phyloP scores from a whole-genome alignment of 2,888 invertebrate genomes.

The Apomyelois bistriatella region DNA sequence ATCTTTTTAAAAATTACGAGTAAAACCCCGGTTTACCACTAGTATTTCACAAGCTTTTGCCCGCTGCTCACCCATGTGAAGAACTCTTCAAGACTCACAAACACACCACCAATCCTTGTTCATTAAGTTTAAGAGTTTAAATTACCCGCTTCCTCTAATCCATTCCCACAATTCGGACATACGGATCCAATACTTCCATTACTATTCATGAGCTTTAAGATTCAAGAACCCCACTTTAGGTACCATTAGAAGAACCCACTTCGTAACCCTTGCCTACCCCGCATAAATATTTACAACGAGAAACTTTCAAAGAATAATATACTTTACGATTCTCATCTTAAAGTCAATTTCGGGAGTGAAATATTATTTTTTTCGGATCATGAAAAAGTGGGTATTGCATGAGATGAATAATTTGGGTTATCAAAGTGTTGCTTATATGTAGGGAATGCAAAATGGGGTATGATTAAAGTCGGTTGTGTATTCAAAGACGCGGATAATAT shows the following conservation, averaged over 20 bases:
- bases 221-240: conserved; percentile 35
- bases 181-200: conserved; percentile 26
- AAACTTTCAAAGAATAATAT: conserved; percentile 42
- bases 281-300: conserved; percentile 50
- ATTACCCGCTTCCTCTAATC: neutral
- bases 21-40: too few species aligned
- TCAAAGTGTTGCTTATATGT: conserved; percentile 7
- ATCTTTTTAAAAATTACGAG: too few species aligned
- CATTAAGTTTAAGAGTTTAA: neutral
- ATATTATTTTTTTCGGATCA: conserved; percentile 2
- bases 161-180: conserved; percentile 10
- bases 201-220: conserved; percentile 45
- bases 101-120: too few species aligned
- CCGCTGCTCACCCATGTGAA: too few species aligned
- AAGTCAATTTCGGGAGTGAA: conserved; percentile 29
- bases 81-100: too few species aligned
- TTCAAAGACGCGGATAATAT: neutral
- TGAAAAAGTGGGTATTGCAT: conserved; percentile 17
- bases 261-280: conserved; percentile 47
- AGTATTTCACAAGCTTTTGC: too few species aligned
- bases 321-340: conserved; percentile 34
- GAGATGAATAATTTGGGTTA: conserved; percentile 12
- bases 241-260: conserved; percentile 53
- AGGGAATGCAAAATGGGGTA: conserved; percentile 7
- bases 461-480: neutral